Conservation (phyloP, 30 jellyfish, hydroid and myxozoan species). For the Mastigias papua region DNA sequence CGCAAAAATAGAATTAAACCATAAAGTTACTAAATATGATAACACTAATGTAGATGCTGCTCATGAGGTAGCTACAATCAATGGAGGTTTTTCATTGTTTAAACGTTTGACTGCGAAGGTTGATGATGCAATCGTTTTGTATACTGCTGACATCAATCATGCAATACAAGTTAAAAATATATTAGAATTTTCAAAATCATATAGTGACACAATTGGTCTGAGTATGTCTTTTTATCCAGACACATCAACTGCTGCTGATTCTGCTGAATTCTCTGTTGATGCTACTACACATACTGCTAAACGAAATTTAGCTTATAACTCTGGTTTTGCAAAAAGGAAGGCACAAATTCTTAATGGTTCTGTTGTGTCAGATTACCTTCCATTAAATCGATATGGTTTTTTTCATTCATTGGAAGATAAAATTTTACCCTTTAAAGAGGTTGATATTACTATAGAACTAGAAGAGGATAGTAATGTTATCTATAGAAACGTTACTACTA, state of each 20-base stretch:
- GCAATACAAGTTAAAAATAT: background rate
- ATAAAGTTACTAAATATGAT: background rate
- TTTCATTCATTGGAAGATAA: too few relatives aligned
- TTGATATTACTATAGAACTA: background rate
- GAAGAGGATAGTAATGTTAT: background rate
- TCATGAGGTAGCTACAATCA: background rate
- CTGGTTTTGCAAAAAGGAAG: slow-evolving; percentile 51
- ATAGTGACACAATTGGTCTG: background rate
- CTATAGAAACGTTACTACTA: too few relatives aligned
- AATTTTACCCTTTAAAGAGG: background rate
- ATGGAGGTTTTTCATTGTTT: background rate
- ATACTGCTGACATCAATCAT: background rate
- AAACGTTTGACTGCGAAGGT: background rate
- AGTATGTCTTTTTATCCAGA: background rate
- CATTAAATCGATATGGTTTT: slow-evolving; percentile 23
- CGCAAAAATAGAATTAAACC: background rate
- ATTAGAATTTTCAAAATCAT: too few relatives aligned
- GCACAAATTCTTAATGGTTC: slow-evolving; percentile 27
- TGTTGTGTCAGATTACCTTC: too few relatives aligned
- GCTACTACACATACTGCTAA: too few relatives aligned
- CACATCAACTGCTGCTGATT: too few relatives aligned
- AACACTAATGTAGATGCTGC: background rate
- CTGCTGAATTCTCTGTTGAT: too few relatives aligned
- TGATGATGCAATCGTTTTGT: background rate
- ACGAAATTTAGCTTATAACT: background rate